Percentiles rank a stretch among this genome's conserved stretches.
These are phyloP conservation scores for Melanogrammus aeglefinus DNA, from an alignment of 2,797 vertebrate genomes.

Conservation along the genomic window DNA sequence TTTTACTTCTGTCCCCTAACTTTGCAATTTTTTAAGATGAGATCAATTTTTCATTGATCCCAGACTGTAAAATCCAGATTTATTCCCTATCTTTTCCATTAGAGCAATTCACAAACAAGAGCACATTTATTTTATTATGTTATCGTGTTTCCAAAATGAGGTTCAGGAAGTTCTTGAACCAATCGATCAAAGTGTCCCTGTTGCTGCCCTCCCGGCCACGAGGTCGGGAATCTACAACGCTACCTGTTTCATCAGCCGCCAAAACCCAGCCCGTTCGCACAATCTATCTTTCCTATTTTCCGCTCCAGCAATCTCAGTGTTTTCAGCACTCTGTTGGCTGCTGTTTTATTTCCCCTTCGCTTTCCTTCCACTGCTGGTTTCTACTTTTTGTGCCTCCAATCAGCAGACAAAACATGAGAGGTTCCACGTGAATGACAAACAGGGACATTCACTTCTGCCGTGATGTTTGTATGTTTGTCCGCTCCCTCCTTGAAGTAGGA, in stretches of 20 bases:
- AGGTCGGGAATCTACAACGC: background rate
- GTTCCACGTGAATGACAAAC: background rate
- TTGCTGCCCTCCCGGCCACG: background rate
- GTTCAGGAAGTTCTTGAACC: background rate
- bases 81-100: background rate
- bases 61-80: background rate
- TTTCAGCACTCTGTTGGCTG: no score
- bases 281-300: background rate
- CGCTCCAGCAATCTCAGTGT: no score
- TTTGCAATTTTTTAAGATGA: background rate
- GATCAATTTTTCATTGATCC: background rate
- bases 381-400: background rate
- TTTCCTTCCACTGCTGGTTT: background rate
- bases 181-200: background rate
- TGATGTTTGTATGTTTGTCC: no score
- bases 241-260: background rate
- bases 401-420: background rate
- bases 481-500: no score
- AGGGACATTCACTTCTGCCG: background rate
- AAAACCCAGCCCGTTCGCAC: background rate
- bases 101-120: background rate
- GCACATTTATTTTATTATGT: no score
- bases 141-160: background rate
- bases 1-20: background rate
- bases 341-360: background rate